phyloP scores from a whole-genome alignment of 2,797 vertebrate genomes.

The Brachymystax lenok region DNA sequence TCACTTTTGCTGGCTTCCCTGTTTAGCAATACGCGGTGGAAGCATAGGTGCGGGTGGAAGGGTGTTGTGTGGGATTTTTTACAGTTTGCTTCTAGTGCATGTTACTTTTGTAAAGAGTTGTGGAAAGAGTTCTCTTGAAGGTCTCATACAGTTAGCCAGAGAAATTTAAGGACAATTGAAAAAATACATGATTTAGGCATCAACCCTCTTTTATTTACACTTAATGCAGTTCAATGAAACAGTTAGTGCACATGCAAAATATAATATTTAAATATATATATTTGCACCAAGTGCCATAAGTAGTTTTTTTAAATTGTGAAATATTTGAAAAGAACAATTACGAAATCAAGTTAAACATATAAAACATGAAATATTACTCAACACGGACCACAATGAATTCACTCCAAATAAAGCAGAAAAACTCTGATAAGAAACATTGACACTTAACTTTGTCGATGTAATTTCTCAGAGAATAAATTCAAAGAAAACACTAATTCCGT shows the following conservation, averaged over 20 bases:
- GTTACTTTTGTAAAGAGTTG: neutral
- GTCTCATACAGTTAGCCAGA: neutral
- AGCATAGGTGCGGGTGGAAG: neutral
- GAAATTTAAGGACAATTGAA: conserved; percentile 7
- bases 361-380: conserved; percentile 58
- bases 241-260: conserved; percentile 79
- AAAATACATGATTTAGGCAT: conserved; percentile 50
- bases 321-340: conserved; percentile 62
- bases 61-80: neutral
- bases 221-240: conserved; percentile 74
- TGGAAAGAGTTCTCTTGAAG: neutral
- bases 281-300: conserved; percentile 70
- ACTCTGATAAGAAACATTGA: conserved; percentile 55
- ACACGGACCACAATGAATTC: conserved; percentile 70
- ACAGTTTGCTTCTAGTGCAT: neutral
- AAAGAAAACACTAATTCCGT: conserved; percentile 62
- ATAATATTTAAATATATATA: conserved; percentile 72
- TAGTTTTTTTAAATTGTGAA: conserved; percentile 58
- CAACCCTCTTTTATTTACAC: conserved; percentile 77
- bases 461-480: conserved; percentile 49
- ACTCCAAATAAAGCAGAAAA: conserved; percentile 62
- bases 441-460: conserved; percentile 48
- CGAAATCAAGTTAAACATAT: conserved; percentile 64
- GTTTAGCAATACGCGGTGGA: neutral
- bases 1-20: neutral